Evolutionary conservation across 2,113 vertebrate species (phyloP).

Genomic region (Centropristis striata): DNA sequence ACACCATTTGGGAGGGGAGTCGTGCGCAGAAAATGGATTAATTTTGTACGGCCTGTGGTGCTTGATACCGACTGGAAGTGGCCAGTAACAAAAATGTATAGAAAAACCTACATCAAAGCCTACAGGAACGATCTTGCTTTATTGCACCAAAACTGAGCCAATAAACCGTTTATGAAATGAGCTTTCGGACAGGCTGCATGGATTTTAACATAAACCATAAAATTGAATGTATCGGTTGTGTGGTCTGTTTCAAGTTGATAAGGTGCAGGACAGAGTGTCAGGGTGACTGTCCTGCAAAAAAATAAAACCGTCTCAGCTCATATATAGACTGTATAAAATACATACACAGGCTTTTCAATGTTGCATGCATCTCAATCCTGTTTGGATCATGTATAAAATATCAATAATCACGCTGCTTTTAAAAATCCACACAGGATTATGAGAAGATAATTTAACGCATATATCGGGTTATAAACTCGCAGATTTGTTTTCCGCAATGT

Average conservation of each 20-base stretch:
- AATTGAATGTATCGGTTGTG: constrained; percentile 45
- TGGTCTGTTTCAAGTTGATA: constrained; percentile 73
- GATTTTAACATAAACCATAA: constrained; percentile 67
- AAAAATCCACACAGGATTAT: not conserved
- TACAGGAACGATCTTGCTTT: not conserved
- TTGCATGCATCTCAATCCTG: not conserved
- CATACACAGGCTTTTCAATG: not conserved
- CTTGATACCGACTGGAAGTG: constrained; percentile 61
- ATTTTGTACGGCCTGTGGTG: constrained; percentile 61
- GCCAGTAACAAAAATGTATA: constrained; percentile 14
- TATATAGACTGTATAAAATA: too few relatives aligned
- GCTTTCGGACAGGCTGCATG: constrained; percentile 31
- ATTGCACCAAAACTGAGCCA: constrained; percentile 44
- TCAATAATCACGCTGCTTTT: not conserved
- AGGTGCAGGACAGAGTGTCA: constrained; percentile 49
- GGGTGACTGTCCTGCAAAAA: constrained; percentile 19
- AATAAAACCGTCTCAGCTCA: not conserved
- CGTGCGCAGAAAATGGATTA: constrained; percentile 74
- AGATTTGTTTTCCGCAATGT: not conserved
- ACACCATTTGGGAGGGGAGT: constrained; percentile 65
- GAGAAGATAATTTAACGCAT: not conserved
- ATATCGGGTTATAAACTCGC: not conserved
- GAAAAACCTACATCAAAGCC: constrained; percentile 42
- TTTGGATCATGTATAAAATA: constrained; percentile 26
- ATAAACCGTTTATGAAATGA: constrained; percentile 51